Evolutionary conservation across 1,140 invertebrate species (phyloP).

Genomic region (Drosophila watanabei): DNA sequence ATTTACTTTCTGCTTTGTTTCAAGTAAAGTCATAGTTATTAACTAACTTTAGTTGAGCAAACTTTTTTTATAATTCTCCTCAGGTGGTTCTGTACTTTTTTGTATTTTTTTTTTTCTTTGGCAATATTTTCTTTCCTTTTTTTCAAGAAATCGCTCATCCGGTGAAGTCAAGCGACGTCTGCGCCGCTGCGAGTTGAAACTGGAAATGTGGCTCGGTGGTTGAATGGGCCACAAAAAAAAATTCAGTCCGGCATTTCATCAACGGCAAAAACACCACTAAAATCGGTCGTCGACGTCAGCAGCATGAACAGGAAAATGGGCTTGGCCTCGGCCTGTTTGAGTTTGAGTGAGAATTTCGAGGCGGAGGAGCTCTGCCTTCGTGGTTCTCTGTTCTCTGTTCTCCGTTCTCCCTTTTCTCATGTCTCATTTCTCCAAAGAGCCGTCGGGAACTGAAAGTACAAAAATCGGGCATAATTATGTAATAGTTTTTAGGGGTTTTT

Average conservation of each 20-base stretch:
- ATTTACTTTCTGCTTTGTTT: not conserved
- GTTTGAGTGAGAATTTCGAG: slow-evolving; percentile 62
- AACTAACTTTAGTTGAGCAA: not conserved
- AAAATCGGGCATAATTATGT: not conserved
- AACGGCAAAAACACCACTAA: slow-evolving; percentile 44
- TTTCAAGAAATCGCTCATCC: slow-evolving; percentile 26
- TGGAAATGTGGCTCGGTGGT: slow-evolving; percentile 71
- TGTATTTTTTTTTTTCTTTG: slow-evolving; percentile 1
- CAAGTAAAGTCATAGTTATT: slow-evolving; percentile 1
- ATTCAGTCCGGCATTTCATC: slow-evolving; percentile 61
- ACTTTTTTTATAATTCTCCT: not conserved
- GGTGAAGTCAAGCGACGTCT: slow-evolving; percentile 60
- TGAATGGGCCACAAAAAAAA: slow-evolving; percentile 68
- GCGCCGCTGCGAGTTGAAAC: slow-evolving; percentile 63
- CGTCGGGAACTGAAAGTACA: slow-evolving; percentile 26
- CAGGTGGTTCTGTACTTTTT: slow-evolving; percentile 4
- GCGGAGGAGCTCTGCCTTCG: slow-evolving; percentile 43
- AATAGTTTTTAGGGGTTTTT: not conserved
- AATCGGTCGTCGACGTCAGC: slow-evolving; percentile 20
- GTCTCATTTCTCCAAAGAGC: slow-evolving; percentile 7
- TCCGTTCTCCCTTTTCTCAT: slow-evolving; percentile 16
- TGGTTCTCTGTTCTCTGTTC: not conserved
- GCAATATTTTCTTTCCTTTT: not conserved
- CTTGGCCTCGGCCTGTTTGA: slow-evolving; percentile 56
- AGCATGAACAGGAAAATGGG: slow-evolving; percentile 59